These are phyloP conservation scores for Myripristis murdjan DNA, from an alignment of 2,797 vertebrate genomes.

Conservation along the genomic window DNA sequence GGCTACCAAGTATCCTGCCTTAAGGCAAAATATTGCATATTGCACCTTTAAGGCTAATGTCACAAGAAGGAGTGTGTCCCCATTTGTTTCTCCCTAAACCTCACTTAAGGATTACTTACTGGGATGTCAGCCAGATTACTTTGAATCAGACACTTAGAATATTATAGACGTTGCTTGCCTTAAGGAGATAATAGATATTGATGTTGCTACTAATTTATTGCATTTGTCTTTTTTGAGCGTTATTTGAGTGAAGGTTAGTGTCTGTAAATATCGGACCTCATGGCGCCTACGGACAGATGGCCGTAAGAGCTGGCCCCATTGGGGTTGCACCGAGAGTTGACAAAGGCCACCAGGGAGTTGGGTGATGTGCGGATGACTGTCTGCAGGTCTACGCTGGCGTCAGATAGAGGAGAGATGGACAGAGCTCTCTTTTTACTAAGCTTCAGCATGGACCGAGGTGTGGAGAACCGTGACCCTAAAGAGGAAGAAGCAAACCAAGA, in stretches of 20 bases:
- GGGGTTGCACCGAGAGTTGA: constrained; percentile 94
- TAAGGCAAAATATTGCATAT: background rate
- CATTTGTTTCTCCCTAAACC: too few relatives aligned
- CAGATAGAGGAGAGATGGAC: constrained; percentile 97
- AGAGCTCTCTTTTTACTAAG: constrained; percentile 96
- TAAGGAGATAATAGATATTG: too few relatives aligned
- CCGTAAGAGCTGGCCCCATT: constrained; percentile 93
- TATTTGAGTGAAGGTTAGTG: background rate
- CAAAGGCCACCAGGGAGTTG: constrained; percentile 97
- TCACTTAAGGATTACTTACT: too few relatives aligned
- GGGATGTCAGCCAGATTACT: too few relatives aligned
- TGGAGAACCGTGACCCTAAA: constrained; percentile 93
- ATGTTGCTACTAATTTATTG: background rate
- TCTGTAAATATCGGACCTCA: constrained; percentile 87
- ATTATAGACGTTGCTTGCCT: too few relatives aligned
- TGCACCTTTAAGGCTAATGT: background rate
- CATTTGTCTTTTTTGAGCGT: background rate
- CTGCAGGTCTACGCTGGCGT: constrained; percentile 96
- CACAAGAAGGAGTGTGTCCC: too few relatives aligned
- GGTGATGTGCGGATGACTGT: constrained; percentile 97
- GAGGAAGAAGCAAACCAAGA: background rate
- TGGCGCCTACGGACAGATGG: constrained; percentile 94
- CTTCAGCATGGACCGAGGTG: constrained; percentile 92
- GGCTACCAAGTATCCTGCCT: too few relatives aligned
- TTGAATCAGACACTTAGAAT: too few relatives aligned